A percentile compares a stretch with the other conserved stretches of the same genome.
Evolutionary conservation across 2,888 invertebrate species (phyloP).

Genomic region (Lithophane ornitopus): DNA sequence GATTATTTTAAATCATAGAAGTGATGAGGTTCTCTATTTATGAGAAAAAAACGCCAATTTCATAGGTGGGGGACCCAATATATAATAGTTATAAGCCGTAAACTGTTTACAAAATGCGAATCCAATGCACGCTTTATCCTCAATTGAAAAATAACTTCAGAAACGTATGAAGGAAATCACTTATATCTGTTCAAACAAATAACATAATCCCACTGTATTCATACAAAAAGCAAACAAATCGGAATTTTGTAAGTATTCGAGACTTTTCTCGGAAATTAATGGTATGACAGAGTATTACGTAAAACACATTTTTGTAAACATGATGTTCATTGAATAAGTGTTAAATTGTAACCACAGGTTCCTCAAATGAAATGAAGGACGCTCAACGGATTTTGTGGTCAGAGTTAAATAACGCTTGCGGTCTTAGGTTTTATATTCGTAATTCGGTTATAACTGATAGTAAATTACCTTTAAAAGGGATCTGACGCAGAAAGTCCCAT

Average conservation of each 20-base stretch:
- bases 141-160: slow-evolving; percentile 25
- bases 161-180: slow-evolving; percentile 30
- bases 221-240: slow-evolving; percentile 22
- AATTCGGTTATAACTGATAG: background rate
- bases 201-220: slow-evolving; percentile 25
- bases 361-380: slow-evolving; percentile 32
- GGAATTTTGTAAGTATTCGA: background rate
- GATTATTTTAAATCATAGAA: too few species aligned
- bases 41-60: too few species aligned
- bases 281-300: slow-evolving; percentile 19
- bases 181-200: slow-evolving; percentile 31
- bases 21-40: too few species aligned
- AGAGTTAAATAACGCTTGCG: too few species aligned
- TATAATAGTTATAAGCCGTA: background rate
- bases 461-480: background rate
- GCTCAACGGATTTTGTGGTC: slow-evolving; percentile 37
- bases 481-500: too few species aligned
- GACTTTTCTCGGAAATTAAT: background rate
- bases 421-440: background rate
- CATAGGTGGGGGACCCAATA: too few species aligned
- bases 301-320: slow-evolving; percentile 38
- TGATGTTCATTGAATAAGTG: slow-evolving; percentile 18
- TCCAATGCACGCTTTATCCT: background rate
- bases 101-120: slow-evolving; percentile 3
- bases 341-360: background rate